phyloP scores from a whole-genome alignment of 2,113 vertebrate species.

The Lagopus leucura region DNA sequence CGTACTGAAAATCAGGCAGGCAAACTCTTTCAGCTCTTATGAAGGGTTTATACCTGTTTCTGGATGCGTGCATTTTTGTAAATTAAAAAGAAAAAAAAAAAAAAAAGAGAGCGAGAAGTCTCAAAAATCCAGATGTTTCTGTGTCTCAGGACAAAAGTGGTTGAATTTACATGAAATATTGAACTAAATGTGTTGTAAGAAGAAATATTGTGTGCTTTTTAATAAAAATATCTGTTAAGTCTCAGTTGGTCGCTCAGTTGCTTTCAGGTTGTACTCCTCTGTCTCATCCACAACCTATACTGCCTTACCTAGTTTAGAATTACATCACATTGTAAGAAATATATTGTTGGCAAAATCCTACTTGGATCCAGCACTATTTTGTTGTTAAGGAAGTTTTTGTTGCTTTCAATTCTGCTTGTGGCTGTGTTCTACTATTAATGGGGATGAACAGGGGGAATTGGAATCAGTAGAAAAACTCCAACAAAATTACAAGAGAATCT shows the following conservation, averaged over 20 bases:
- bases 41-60: neutral
- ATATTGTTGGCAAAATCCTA: neutral
- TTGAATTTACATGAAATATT: neutral
- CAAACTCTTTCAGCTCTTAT: neutral
- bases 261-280: neutral
- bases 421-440: neutral
- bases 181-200: neutral
- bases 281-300: neutral
- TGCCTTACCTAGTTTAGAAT: neutral
- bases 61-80: neutral
- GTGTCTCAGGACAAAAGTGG: neutral
- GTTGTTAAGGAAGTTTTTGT: neutral
- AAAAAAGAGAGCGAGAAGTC: rapidly evolving
- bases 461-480: neutral
- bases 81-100: neutral
- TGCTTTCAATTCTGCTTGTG: neutral
- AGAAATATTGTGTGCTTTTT: neutral
- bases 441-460: neutral
- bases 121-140: neutral
- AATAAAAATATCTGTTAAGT: neutral
- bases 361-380: neutral
- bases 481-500: neutral
- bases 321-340: neutral
- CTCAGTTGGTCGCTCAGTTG: neutral
- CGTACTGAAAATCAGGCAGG: neutral